A percentile compares a stretch with the other conserved stretches of the same genome.
phyloP scores from a whole-genome alignment of 2,888 invertebrate genomes.

The Carabus problematicus region DNA sequence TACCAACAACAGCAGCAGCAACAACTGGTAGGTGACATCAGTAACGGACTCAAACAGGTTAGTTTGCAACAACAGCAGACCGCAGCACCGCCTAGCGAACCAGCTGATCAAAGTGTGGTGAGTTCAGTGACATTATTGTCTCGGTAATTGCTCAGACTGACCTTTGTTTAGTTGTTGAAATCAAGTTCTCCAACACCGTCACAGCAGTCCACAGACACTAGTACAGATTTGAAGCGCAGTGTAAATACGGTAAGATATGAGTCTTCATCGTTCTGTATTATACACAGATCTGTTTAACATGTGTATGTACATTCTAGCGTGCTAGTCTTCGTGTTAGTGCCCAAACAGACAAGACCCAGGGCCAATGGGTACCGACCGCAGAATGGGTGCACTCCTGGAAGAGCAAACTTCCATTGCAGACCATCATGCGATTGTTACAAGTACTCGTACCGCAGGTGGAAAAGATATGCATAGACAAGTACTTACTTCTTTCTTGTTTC shows the following conservation, averaged over 20 bases:
- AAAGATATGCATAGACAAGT: conserved; percentile 99
- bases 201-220: conserved; percentile 23
- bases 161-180: conserved; percentile 24
- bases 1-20: conserved; percentile 3
- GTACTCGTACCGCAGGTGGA: conserved; percentile 99
- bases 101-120: conserved; percentile 27
- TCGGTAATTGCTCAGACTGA: no score
- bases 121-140: not conserved
- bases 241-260: conserved; percentile 56
- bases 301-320: conserved; percentile 58
- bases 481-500: no score
- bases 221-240: conserved; percentile 48
- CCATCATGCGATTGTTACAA: conserved; percentile 97
- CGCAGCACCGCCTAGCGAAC: conserved; percentile 46
- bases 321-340: conserved; percentile 68
- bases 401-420: conserved; percentile 95
- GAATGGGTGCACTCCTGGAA: conserved; percentile 99
- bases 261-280: no score
- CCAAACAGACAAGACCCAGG: conserved; percentile 48
- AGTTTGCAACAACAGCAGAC: conserved; percentile 45
- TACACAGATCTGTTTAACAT: not conserved
- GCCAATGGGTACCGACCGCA: conserved; percentile 86
- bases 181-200: conserved; percentile 40
- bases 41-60: conserved; percentile 56
- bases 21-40: conserved; percentile 43